phyloP scores from a whole-genome alignment of 2,113 vertebrate genomes.

The Phalacrocorax pelagicus region DNA sequence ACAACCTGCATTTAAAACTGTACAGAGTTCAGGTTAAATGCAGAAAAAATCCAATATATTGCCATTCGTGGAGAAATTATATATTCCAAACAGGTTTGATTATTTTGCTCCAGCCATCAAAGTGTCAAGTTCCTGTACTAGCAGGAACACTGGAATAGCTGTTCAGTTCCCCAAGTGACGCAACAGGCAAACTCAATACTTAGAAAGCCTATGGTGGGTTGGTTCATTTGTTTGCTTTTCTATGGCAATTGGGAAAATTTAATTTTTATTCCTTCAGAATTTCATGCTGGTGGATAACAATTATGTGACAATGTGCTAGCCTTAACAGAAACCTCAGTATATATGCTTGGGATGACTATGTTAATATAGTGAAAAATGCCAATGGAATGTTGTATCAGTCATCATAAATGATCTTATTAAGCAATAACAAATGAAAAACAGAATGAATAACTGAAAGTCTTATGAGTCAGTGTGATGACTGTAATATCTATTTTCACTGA shows the following conservation, averaged over 20 bases:
- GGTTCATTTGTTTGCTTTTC: background rate
- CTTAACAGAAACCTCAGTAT: background rate
- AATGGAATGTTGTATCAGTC: background rate
- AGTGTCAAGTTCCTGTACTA: background rate
- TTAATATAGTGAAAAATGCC: background rate
- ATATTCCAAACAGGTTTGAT: background rate
- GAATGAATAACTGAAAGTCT: background rate
- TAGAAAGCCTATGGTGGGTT: background rate
- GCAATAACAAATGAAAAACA: background rate
- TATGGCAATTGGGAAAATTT: background rate
- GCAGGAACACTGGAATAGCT: background rate
- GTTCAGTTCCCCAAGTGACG: background rate
- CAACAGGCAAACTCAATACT: background rate
- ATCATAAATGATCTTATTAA: background rate
- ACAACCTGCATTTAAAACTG: background rate
- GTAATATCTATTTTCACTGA: background rate
- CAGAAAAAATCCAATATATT: background rate
- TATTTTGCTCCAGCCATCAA: background rate
- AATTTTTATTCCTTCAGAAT: background rate
- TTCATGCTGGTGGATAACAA: background rate
- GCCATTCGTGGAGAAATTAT: background rate
- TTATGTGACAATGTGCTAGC: background rate
- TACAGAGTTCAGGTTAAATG: background rate
- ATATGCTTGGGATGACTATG: background rate
- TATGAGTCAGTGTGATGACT: background rate